Evolutionary conservation across 2,113 vertebrate genomes (phyloP), one percentile per base, ranked within the genome.

Genomic region (Chaenogobius annularis): DNA sequence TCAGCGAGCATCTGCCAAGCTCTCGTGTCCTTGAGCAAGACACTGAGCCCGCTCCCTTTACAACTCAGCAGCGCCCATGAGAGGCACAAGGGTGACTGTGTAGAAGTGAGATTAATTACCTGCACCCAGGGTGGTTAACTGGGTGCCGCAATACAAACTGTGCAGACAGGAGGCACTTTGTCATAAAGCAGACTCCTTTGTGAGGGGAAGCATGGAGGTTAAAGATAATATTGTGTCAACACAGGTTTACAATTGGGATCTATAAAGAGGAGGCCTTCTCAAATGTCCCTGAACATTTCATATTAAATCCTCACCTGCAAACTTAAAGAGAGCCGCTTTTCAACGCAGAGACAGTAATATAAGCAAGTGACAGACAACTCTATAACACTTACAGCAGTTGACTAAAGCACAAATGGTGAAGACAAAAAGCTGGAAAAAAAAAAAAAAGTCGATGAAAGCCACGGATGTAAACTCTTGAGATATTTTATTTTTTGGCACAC

Each of bases 61-160:
- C 68, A 12, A 19, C 64, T 78, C 68, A 63, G 55, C 73, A 56
- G 68, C 72, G 58, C 73, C 74, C 58, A 68, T 47, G 72, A 46
- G 52, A 81, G 43, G 5, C 63, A 52, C 62, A 61, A 75, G 69
- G 66, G 69, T 13, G 8, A 75, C 74, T 77, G 72, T 74, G 22
- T 50, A 62, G 50, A 85, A 81, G 73, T 72, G 75, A 80, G 78
- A 86, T 84, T 83, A 83, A 80, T 84, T 83, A 77, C 69, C 55
- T 66, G 64, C 78, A 72, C 75, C 54, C 64, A 61, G 74, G 79
- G 85, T 81, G 79, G 79, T 72, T 76, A 82, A 82, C 78, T 64
- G 76, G 66, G 65, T 50, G 58, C 73, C 70, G 37, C 20, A 50
- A 68, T 58, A 54, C 73, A 79, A 79, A 81, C 55, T 79, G 72